Evolutionary conservation across 2,888 invertebrate genomes (phyloP), one percentile per base, ranked within the genome.

Genomic region (Colletes collaris): DNA sequence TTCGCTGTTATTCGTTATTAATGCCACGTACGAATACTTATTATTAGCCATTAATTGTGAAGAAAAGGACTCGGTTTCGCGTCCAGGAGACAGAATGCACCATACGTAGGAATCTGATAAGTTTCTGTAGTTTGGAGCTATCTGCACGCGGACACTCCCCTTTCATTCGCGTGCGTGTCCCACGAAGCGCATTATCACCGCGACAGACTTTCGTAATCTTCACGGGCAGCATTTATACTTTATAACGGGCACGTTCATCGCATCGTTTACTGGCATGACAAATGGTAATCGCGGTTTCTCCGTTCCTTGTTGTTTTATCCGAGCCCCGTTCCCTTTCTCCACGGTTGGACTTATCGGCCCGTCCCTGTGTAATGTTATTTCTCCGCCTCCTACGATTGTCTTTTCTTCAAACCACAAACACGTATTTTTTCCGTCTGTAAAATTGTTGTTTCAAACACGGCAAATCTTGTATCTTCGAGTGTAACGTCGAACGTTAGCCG

Each of bases 191-290:
- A 86, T 89, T 90, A 90, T 90, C 89, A 76, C 78, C 73, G 58
- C 74, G 67, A 87, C 88, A 84, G 83, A 85, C 80, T 87, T 89
- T 87, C 86, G 85, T 87, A 88, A 88, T 89, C 87, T 89, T 76
- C 67, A 63, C 63, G 58, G 66, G 10, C 73, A 59, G 53, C 81
- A 76, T 82, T 84, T 85, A 87, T 86, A 87, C 79, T 76, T 80
- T 83, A 82, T 82, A 86, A 86, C 84, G 75, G 46, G 67, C 59
- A 63, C 76, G 80, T 68, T 65, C 81, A 68, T 86, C 81, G 81
- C 81, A 68, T 81, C 86, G 83, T 86, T 86, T 86, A 86, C 77
- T 10, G 75, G 62, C 86, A 86, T 86, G 86, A 86, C 86, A 86
- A 86, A 86, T 86, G 86, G 77, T 86, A 81, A 86, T 86, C 85